phyloP scores from a whole-genome alignment of 2,888 invertebrate species.

The Cerastis leucographa region DNA sequence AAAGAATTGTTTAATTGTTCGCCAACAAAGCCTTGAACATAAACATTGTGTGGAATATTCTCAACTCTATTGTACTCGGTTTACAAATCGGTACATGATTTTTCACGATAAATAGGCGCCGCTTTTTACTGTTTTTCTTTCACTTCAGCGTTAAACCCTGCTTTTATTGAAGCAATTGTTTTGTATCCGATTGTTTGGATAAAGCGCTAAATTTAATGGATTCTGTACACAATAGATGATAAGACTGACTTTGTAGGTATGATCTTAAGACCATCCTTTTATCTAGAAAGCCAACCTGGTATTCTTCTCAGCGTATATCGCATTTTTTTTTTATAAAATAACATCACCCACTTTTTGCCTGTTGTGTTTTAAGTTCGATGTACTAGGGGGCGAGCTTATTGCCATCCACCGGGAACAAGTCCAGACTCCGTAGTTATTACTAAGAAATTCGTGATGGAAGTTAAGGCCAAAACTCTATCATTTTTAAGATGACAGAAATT shows the following conservation, averaged over 20 bases:
- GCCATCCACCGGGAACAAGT: background rate
- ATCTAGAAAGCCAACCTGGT: background rate
- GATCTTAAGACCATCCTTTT: background rate
- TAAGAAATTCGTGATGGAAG: background rate
- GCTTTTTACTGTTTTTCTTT: slow-evolving; percentile 29
- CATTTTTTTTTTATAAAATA: background rate
- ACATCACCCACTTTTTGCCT: background rate
- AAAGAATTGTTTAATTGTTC: slow-evolving; percentile 63
- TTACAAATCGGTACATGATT: slow-evolving; percentile 61
- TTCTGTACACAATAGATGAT: slow-evolving; percentile 21
- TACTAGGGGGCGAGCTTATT: background rate
- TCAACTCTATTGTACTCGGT: slow-evolving; percentile 49
- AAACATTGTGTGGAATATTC: slow-evolving; percentile 54
- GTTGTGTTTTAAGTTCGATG: background rate
- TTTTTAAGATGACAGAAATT: too few species aligned
- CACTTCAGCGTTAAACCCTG: slow-evolving; percentile 2
- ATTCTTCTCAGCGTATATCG: too few species aligned
- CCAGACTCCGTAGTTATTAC: background rate
- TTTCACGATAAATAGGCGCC: slow-evolving; percentile 41
- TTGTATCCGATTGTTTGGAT: slow-evolving; percentile 31
- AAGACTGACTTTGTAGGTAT: background rate
- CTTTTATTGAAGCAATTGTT: slow-evolving; percentile 39
- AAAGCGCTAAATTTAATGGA: slow-evolving; percentile 14
- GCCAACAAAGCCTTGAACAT: slow-evolving; percentile 52
- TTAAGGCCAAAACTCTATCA: background rate